Evolutionary conservation across 1,140 invertebrate species (phyloP).

Genomic region (Pteromalus puparum): DNA sequence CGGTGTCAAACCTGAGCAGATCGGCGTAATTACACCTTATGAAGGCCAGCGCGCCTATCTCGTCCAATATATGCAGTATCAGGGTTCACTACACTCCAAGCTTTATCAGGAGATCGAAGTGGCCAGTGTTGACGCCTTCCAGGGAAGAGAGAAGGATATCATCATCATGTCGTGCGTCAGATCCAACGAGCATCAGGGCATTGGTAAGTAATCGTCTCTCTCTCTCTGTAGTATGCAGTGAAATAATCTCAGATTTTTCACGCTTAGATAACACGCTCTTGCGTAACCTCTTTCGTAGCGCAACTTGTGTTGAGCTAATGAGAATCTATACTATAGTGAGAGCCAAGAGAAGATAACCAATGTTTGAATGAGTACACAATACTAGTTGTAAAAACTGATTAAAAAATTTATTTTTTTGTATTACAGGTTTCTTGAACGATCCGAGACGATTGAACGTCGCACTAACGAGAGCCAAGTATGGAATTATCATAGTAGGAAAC

Average conservation of each 20-base stretch:
- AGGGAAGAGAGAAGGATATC: constrained; percentile 98
- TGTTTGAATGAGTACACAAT: too few species aligned
- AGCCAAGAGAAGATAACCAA: too few species aligned
- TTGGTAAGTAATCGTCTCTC: constrained; percentile 77
- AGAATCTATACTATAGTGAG: too few species aligned
- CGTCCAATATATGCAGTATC: constrained; percentile 99
- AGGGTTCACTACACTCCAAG: constrained; percentile 96
- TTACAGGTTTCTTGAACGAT: constrained; percentile 93
- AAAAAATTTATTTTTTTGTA: not conserved
- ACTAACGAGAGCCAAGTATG: constrained; percentile 97
- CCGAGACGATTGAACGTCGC: constrained; percentile 98
- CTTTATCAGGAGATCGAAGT: constrained; percentile 99
- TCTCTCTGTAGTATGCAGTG: not conserved
- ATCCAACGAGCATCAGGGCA: constrained; percentile 93
- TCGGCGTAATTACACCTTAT: constrained; percentile 99
- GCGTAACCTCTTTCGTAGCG: not conserved
- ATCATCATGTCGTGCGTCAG: constrained; percentile 99
- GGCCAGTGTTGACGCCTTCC: constrained; percentile 99
- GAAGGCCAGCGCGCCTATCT: constrained; percentile 99
- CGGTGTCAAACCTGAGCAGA: constrained; percentile 98
- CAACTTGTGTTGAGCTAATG: not conserved
- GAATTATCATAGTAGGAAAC: constrained; percentile 99
- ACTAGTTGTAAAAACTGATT: not conserved
- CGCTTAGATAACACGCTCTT: not conserved
- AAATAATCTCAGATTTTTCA: too few species aligned